Evolutionary conservation across 2,888 invertebrate genomes (phyloP), one percentile per base, ranked within the genome.

Genomic region (Philonicus albiceps): DNA sequence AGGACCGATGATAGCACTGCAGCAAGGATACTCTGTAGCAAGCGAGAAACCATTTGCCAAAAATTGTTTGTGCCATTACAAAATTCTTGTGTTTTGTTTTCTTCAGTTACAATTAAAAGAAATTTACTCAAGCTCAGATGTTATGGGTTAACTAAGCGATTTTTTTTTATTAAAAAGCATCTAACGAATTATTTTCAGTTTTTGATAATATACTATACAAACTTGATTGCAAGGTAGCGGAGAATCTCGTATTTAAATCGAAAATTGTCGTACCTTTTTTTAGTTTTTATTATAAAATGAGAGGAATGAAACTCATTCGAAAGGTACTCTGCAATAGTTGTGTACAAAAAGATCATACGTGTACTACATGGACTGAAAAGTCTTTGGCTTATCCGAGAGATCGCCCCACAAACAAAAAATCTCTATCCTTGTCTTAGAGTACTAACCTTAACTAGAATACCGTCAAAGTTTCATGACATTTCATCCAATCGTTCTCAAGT

Each of bases 1-100:
- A 97, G 95, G 94, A 97, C 94, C 93, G 96, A 95, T 93, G 97
- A 96, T 94, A 98, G 95, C 93, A 97, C 96, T 93, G 96, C 97
- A 93, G 97, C 96, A 95, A 97, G 96, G 94, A 97, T 95, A 93
- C 96, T 96, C 97, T 97, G 96, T 95, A 93, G 93, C 74, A 94
- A 93, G 93, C 93, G 93, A 94, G 89, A 90, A 89, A 90, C 90
- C 89, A 90, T 89, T 88, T 89, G 87, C 89, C 89, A 89, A 88
- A 88, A 86, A 88, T 73, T 87, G 78, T 86, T 78, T 87, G 84
- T 86, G 80, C 85, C 85, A 85, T 73, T 85, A 85, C 73, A 85
- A 85, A 64, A 30, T 85, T 40, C 27, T 72, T 85, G 72, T 73
- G 72, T 74, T 43, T 85, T 49, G 27, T 75, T 74, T 31, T 31